Conservation (phyloP, 1,140 invertebrate species). For the Brachionus rotundiformis region DNA sequence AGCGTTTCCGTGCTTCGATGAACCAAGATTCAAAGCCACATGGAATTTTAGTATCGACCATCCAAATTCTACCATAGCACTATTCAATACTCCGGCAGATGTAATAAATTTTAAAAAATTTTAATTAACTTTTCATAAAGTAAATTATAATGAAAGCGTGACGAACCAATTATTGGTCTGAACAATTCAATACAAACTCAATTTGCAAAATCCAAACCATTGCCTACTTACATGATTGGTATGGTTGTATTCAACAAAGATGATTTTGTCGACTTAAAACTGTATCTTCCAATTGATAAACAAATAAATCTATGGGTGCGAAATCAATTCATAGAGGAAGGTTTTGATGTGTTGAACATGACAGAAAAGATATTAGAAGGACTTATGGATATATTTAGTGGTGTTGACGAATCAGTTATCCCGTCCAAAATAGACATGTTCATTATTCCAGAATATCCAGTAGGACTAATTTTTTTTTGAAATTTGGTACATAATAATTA, state of each 20-base stretch:
- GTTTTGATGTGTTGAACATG: background rate
- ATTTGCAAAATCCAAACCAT: background rate
- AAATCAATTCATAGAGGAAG: background rate
- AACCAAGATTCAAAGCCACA: conserved; percentile 43
- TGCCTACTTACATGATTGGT: conserved; percentile 22
- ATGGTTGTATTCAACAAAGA: conserved; percentile 41
- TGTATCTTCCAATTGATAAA: background rate
- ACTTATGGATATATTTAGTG: conserved; percentile 25
- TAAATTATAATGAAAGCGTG: background rate
- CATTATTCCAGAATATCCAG: conserved; percentile 41
- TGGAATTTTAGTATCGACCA: conserved; percentile 23
- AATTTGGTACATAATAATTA: too few species aligned
- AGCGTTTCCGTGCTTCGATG: conserved; percentile 50
- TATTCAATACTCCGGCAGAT: conserved; percentile 30
- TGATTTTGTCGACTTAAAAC: background rate
- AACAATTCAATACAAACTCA: conserved; percentile 4
- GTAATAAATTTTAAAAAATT: background rate
- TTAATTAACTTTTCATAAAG: background rate
- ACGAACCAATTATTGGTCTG: background rate
- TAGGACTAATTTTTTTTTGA: background rate
- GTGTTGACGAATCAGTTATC: background rate
- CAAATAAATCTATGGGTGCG: background rate
- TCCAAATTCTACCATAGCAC: conserved; percentile 18
- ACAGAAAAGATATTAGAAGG: background rate
- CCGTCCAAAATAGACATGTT: conserved; percentile 35